Conservation (phyloP, 2,888 invertebrate genomes). For the Heteropelma amictum region DNA sequence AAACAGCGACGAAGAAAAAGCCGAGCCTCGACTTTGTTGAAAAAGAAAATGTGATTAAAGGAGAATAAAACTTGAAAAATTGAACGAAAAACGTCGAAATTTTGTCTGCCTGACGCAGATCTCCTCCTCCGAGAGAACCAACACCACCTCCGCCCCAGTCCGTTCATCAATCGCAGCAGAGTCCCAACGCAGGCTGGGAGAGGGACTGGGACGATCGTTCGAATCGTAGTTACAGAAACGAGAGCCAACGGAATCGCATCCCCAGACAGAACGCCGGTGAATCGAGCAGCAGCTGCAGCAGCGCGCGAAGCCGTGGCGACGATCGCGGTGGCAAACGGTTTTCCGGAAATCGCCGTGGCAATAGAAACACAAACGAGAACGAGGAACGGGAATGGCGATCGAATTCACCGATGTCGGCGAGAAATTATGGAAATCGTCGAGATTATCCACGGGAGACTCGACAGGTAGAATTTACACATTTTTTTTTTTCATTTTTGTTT, state of each 20-base stretch:
- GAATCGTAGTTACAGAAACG: constrained; percentile 70
- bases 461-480: constrained; percentile 63
- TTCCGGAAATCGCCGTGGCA: constrained; percentile 62
- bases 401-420: constrained; percentile 70
- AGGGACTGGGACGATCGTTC: constrained; percentile 72
- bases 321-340: constrained; percentile 71
- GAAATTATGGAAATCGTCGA: constrained; percentile 69
- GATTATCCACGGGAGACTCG: constrained; percentile 70
- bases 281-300: constrained; percentile 39
- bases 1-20: too few species aligned
- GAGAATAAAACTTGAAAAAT: too few species aligned
- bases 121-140: constrained; percentile 30
- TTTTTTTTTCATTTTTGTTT: constrained; percentile 8
- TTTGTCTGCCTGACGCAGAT: constrained; percentile 23
- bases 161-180: constrained; percentile 13
- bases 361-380: constrained; percentile 68
- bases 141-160: constrained; percentile 37
- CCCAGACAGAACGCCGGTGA: constrained; percentile 25
- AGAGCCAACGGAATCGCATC: constrained; percentile 57
- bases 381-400: constrained; percentile 72
- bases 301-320: constrained; percentile 61
- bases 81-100: too few species aligned
- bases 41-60: too few species aligned
- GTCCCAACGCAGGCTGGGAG: constrained; percentile 52
- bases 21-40: too few species aligned